phyloP scores from a whole-genome alignment of 2,797 vertebrate species.

The Premnoplex brunnescens region DNA sequence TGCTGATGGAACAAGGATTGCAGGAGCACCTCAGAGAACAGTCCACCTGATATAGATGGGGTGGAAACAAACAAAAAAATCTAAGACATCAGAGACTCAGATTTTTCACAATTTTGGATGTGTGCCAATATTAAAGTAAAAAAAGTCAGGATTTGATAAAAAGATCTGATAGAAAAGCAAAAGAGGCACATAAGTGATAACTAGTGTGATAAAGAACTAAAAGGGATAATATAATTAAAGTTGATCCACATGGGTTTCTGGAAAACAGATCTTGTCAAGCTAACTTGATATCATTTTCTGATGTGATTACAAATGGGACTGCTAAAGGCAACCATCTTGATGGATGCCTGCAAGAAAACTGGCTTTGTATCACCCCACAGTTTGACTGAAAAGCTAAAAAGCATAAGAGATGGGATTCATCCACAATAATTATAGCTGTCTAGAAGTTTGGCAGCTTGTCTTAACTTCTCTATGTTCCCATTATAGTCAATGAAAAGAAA shows the following conservation, averaged over 20 bases:
- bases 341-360: background rate
- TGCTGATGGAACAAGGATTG: background rate
- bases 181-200: conserved; percentile 29
- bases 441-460: conserved; percentile 25
- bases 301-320: conserved; percentile 56
- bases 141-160: conserved; percentile 49
- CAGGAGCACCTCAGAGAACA: background rate
- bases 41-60: background rate
- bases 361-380: background rate
- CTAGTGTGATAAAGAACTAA: conserved; percentile 55
- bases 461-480: background rate
- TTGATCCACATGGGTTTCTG: conserved; percentile 30
- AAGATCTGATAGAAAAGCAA: conserved; percentile 48
- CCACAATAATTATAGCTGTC: background rate
- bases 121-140: conserved; percentile 20
- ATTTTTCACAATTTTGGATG: conserved; percentile 30
- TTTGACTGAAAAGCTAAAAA: conserved; percentile 32
- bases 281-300: conserved; percentile 54
- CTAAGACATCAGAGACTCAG: background rate
- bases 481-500: background rate
- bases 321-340: conserved; percentile 35
- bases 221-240: conserved; percentile 45
- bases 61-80: background rate
- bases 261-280: conserved; percentile 55
- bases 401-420: background rate